These are phyloP conservation scores for Drosophila eugracilis DNA, from an alignment of 1,140 invertebrate species.

Conservation along the genomic window DNA sequence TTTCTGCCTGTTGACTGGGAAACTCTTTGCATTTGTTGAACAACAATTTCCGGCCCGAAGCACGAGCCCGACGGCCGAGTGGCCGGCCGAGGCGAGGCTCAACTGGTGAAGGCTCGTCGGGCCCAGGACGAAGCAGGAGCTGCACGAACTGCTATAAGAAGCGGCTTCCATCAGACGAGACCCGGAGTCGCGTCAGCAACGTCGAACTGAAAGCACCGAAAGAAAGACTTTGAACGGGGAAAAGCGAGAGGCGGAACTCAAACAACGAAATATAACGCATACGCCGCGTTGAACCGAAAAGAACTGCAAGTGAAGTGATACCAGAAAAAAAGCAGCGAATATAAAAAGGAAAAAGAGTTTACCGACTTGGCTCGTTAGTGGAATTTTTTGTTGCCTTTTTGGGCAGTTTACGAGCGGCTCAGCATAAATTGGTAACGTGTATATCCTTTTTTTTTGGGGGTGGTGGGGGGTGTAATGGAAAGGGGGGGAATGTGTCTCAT, in stretches of 20 bases:
- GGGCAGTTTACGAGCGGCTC: slow-evolving; percentile 57
- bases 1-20: slow-evolving; percentile 40
- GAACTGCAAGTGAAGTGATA: slow-evolving; percentile 29
- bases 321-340: neutral
- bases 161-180: slow-evolving; percentile 28
- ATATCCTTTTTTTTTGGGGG: slow-evolving; percentile 11
- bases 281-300: slow-evolving; percentile 58
- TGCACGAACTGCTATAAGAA: slow-evolving; percentile 66
- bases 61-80: slow-evolving; percentile 17
- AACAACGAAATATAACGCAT: slow-evolving; percentile 51
- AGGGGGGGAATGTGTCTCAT: slow-evolving; percentile 36
- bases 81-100: slow-evolving; percentile 31
- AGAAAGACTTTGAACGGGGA: slow-evolving; percentile 4
- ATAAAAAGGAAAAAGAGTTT: slow-evolving; percentile 49
- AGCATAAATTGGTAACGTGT: slow-evolving; percentile 54
- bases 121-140: slow-evolving; percentile 12
- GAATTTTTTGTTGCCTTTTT: slow-evolving; percentile 52
- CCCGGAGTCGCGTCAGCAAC: slow-evolving; percentile 73
- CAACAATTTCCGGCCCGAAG: slow-evolving; percentile 44
- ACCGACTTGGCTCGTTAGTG: slow-evolving; percentile 59
- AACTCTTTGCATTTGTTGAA: slow-evolving; percentile 51
- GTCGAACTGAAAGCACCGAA: slow-evolving; percentile 58
- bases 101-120: slow-evolving; percentile 35
- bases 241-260: neutral
- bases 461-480: slow-evolving; percentile 2